These are phyloP conservation scores for Rhinichthys osculus DNA, from an alignment of 2,797 vertebrate species.

Conservation along the genomic window DNA sequence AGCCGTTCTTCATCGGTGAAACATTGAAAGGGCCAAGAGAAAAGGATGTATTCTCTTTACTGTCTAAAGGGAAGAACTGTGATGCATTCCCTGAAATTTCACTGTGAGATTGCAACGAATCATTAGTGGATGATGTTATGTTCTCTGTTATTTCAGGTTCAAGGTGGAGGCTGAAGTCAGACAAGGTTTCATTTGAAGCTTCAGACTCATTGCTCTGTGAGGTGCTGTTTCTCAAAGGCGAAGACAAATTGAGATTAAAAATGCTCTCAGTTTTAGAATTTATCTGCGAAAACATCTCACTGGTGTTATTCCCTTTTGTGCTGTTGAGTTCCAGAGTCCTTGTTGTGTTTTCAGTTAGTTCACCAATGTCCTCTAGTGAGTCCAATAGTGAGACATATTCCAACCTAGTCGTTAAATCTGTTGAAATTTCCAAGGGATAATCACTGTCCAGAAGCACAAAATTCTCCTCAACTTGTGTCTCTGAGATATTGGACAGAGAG, in stretches of 20 bases:
- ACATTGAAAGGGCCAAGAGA: constrained; percentile 42
- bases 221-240: constrained; percentile 14
- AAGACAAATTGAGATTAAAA: constrained; percentile 8
- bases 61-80: constrained; percentile 25
- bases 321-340: constrained; percentile 18
- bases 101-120: constrained; percentile 37
- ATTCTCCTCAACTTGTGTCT: constrained; percentile 40
- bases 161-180: constrained; percentile 5
- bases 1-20: constrained; percentile 44
- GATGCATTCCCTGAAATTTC: constrained; percentile 46
- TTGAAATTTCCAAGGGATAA: constrained; percentile 18
- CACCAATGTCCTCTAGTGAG: constrained; percentile 14
- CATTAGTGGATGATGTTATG: constrained; percentile 41
- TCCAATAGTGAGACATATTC: constrained; percentile 20
- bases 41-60: constrained; percentile 33
- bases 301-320: neutral
- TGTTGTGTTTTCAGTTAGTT: neutral
- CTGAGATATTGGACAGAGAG: constrained; percentile 28
- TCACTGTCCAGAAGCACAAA: constrained; percentile 54
- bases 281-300: neutral
- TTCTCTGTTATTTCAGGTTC: constrained; percentile 9
- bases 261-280: neutral
- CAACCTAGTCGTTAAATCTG: neutral
- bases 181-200: neutral
- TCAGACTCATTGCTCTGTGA: neutral